Evolutionary conservation across 2,888 invertebrate species (phyloP).

Genomic region (Cosmia trapezina): DNA sequence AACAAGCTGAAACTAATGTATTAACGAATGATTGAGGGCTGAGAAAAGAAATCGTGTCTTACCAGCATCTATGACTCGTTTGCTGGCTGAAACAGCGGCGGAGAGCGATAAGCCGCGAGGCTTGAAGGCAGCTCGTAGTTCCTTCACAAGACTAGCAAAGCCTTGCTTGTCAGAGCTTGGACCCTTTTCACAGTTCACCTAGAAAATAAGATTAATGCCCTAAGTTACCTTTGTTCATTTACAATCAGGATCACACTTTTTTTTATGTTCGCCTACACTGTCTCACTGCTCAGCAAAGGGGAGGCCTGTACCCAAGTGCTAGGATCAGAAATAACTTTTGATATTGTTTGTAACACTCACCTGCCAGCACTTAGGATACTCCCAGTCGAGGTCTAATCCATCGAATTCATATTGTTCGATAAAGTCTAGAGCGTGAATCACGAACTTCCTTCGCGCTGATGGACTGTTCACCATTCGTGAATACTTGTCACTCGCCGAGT

Average conservation of each 20-base stretch:
- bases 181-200: conserved; percentile 96
- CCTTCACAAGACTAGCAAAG: conserved; percentile 94
- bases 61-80: conserved; percentile 95
- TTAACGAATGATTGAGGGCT: not conserved
- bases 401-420: conserved; percentile 95
- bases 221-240: not conserved
- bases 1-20: not conserved
- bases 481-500: conserved; percentile 97
- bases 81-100: conserved; percentile 96
- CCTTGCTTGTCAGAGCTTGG: conserved; percentile 95
- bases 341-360: conserved; percentile 75
- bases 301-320: too few species aligned
- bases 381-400: conserved; percentile 98
- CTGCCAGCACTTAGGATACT: conserved; percentile 98
- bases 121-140: conserved; percentile 93
- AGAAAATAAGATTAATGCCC: conserved; percentile 36
- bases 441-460: conserved; percentile 93
- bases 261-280: too few species aligned
- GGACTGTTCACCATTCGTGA: conserved; percentile 94
- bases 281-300: too few species aligned
- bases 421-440: conserved; percentile 94
- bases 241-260: too few species aligned
- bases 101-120: conserved; percentile 94
- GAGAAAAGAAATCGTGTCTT: conserved; percentile 22
- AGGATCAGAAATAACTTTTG: conserved; percentile 9